Base-by-base conservation (phyloP, 2,888 invertebrate species). In the Cryptus armator region DNA sequence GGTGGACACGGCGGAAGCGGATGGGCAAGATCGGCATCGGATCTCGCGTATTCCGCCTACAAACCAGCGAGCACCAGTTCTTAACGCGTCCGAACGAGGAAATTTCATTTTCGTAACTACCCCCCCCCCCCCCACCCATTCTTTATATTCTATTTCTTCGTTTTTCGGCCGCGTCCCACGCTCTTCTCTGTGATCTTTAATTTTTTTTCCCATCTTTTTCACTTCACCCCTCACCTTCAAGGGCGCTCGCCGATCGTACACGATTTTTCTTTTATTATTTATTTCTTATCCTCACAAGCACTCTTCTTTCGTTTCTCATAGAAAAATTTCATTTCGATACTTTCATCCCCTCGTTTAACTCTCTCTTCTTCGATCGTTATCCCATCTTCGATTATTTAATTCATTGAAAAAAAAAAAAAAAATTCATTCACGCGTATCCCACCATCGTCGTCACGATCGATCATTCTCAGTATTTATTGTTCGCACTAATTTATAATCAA, bases 1-100 rank as follows among this genome's bases (percentile, higher is more conserved):
- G 94, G 94, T 10, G 94, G 94, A 66, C 95, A 96, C 86, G 96
- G 96, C 81, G 95, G 95, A 86, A 95, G 96, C 80, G 97, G 97
- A 89, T 97, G 97, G 97, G 97, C 97, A 92, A 94, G 96, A 83
- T 95, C 96, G 53, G 95, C 95, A 79, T 95, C 96, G 83, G 95
- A 96, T 89, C 91, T 96, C 89, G 96, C 96, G 43, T 96, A 96
- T 92, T 95, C 95, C 88, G 96, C 95, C 53, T 95, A 96, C 92
- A 94, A 94, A 83, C 95, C 95, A 32, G 91, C 94, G 51, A 88
- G 90, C 62, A 84, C 86, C 67, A 89, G 89, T 71, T 87, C 88
- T 56, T 87, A 82, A 84, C 44, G 29, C 77, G 81, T n/a, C 6
- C 46, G 56, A 59, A 74, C 67, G 67, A 68, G 74, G 46, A 78